A percentile compares a stretch with the other conserved stretches of the same genome.
These are phyloP conservation scores for Sarcoramphus papa DNA, from an alignment of 2,797 vertebrate genomes.

Conservation along the genomic window DNA sequence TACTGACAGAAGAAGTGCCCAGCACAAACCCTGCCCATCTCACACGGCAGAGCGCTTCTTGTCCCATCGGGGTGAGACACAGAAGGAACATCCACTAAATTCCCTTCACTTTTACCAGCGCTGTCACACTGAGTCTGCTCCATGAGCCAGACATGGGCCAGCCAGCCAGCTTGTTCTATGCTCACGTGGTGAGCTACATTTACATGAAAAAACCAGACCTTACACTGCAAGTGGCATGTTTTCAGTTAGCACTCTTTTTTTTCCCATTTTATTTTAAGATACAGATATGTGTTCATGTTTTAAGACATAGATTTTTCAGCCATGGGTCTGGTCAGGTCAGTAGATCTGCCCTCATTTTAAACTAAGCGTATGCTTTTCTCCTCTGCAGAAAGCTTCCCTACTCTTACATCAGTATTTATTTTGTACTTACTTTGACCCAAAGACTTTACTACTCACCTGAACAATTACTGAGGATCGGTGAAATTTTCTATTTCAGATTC, in stretches of 20 bases:
- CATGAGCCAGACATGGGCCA: accelerated
- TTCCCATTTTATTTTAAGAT: neutral
- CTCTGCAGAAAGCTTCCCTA: neutral
- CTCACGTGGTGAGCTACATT: neutral
- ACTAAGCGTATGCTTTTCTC: neutral
- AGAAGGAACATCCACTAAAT: neutral
- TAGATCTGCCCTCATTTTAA: neutral
- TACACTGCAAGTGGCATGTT: neutral
- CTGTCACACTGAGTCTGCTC: neutral
- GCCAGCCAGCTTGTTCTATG: neutral
- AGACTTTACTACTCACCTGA: neutral
- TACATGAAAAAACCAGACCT: neutral
- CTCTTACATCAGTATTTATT: neutral
- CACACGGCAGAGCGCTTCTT: neutral
- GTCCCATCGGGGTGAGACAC: neutral
- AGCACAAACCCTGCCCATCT: neutral
- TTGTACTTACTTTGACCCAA: neutral
- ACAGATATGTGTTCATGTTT: neutral
- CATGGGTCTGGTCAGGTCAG: neutral
- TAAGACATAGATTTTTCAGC: neutral
- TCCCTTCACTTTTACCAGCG: neutral
- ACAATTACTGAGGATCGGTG: neutral
- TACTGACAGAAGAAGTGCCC: neutral
- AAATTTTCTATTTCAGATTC: neutral
- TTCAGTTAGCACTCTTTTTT: neutral